phyloP scores from a whole-genome alignment of 2,113 vertebrate species.

The Butorides virescens region DNA sequence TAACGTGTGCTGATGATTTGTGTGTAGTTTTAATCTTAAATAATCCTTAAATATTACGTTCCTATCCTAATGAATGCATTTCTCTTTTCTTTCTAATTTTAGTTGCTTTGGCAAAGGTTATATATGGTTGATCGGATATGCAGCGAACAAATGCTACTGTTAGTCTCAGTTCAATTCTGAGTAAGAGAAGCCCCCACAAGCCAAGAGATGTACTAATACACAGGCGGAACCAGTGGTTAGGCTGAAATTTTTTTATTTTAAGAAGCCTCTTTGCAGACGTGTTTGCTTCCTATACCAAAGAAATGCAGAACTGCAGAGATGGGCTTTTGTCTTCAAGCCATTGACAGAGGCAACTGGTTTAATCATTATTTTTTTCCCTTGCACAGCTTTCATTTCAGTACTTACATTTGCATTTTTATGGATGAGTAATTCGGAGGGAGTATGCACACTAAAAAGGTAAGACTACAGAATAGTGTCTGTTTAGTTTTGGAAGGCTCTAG shows the following conservation, averaged over 20 bases:
- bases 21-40: not conserved
- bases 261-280: not conserved
- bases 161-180: constrained; percentile 24
- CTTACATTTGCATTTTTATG: not conserved
- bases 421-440: not conserved
- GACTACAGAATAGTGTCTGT: not conserved
- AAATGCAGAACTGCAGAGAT: not conserved
- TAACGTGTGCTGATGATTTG: not conserved
- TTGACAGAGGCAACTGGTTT: not conserved
- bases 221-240: not conserved
- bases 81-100: not conserved
- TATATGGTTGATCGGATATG: not conserved
- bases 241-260: not conserved
- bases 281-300: not conserved
- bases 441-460: not conserved
- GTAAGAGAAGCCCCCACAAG: constrained; percentile 42
- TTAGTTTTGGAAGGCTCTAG: not conserved
- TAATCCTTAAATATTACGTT: not conserved
- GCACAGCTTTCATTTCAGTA: not conserved
- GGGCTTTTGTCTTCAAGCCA: not conserved
- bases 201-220: not conserved
- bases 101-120: not conserved
- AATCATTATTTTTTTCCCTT: not conserved
- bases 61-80: not conserved
- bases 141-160: not conserved